phyloP scores from a whole-genome alignment of 2,797 vertebrate species.

The Salmo trutta region DNA sequence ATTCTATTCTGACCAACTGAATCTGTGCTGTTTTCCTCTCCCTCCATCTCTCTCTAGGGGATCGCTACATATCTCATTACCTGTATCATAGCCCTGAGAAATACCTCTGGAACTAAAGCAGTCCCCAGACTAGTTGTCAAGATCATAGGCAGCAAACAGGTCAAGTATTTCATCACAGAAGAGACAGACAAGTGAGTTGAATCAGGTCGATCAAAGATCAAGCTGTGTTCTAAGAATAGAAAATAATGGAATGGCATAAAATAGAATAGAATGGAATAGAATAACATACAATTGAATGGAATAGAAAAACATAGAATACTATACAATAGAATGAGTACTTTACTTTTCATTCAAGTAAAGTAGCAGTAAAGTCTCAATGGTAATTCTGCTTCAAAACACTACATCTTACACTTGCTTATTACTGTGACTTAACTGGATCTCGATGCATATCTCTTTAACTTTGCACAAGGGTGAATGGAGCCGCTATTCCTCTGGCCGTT shows the following conservation, averaged over 20 bases:
- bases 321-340: too few species aligned
- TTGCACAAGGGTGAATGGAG: not conserved
- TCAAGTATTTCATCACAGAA: slow-evolving; percentile 56
- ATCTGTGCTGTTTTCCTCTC: not conserved
- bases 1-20: not conserved
- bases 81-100: slow-evolving; percentile 40
- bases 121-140: slow-evolving; percentile 67
- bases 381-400: not conserved
- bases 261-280: too few species aligned
- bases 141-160: slow-evolving; percentile 71
- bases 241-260: too few species aligned
- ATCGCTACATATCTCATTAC: slow-evolving; percentile 11
- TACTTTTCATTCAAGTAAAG: not conserved
- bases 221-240: not conserved
- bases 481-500: slow-evolving; percentile 3
- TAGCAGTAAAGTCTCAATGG: too few species aligned
- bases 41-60: slow-evolving; percentile 18
- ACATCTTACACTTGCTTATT: not conserved
- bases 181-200: slow-evolving; percentile 60
- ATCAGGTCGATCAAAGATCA: not conserved
- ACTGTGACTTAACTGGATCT: not conserved
- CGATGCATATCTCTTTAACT: not conserved
- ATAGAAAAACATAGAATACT: too few species aligned
- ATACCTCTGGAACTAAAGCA: slow-evolving; percentile 27
- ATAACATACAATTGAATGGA: too few species aligned